These are phyloP conservation scores for Netelia inedita DNA, from an alignment of 2,888 invertebrate species.

Conservation along the genomic window DNA sequence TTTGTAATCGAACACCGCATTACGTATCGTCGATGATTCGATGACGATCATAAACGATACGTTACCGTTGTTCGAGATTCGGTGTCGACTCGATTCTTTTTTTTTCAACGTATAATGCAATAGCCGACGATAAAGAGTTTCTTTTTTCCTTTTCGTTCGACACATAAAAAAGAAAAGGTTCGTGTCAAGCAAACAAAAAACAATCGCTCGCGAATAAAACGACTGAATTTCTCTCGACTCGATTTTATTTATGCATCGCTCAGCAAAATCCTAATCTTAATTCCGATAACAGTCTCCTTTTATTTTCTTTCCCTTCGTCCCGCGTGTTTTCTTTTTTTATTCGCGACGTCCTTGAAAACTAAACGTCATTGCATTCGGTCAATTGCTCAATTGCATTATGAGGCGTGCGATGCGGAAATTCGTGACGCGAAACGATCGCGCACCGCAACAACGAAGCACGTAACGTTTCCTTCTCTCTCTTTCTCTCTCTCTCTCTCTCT, in stretches of 20 bases:
- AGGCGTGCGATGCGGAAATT: constrained; percentile 46
- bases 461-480: constrained; percentile 13
- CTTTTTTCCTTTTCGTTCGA: not conserved
- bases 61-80: constrained; percentile 8
- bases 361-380: constrained; percentile 30
- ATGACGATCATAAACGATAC: constrained; percentile 1
- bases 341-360: constrained; percentile 40
- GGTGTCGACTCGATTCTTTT: not conserved
- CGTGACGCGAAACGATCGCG: constrained; percentile 49
- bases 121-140: constrained; percentile 1
- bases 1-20: constrained; percentile 17
- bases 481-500: not conserved
- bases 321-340: not conserved
- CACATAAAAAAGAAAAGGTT: not conserved
- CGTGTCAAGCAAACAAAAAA: not conserved
- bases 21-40: not conserved
- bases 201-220: not conserved
- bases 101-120: constrained; percentile 2
- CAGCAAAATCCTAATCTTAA: constrained; percentile 1
- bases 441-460: constrained; percentile 10
- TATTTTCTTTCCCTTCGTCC: not conserved
- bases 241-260: not conserved
- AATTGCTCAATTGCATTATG: constrained; percentile 46
- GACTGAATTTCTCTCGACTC: not conserved
- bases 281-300: constrained; percentile 7